Evolutionary conservation across 2,888 invertebrate species (phyloP).

Genomic region (Agrotis segetum): DNA sequence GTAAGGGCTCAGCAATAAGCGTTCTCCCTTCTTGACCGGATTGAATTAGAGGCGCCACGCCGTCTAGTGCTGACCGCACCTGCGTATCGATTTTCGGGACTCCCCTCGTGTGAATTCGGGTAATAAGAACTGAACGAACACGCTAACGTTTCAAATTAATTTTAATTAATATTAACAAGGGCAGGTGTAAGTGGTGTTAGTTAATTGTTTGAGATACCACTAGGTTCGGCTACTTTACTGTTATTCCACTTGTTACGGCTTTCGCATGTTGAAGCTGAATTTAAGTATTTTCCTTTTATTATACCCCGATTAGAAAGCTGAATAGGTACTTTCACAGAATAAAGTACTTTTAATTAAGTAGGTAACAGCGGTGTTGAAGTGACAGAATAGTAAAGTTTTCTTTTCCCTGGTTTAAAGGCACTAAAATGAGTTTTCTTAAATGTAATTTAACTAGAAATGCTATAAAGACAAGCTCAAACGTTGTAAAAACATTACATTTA

Average conservation of each 20-base stretch:
- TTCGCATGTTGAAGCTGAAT: constrained; percentile 23
- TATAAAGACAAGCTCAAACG: constrained; percentile 16
- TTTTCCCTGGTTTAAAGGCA: constrained; percentile 14
- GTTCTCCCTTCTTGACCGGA: constrained; percentile 81
- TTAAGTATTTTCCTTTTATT: constrained; percentile 23
- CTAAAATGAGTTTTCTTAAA: constrained; percentile 34
- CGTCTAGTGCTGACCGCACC: constrained; percentile 79
- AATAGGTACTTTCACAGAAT: constrained; percentile 21
- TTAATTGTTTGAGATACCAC: constrained; percentile 55
- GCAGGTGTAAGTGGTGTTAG: constrained; percentile 51
- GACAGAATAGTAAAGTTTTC: constrained; percentile 2
- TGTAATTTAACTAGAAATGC: constrained; percentile 27
- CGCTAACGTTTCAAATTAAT: constrained; percentile 60
- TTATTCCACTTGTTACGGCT: constrained; percentile 38
- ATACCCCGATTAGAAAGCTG: constrained; percentile 15
- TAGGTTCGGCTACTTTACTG: constrained; percentile 37
- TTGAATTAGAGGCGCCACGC: constrained; percentile 82
- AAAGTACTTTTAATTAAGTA: constrained; percentile 32
- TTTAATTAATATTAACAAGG: constrained; percentile 59
- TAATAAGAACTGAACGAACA: constrained; percentile 61
- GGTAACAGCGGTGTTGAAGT: constrained; percentile 14
- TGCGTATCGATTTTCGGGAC: constrained; percentile 64
- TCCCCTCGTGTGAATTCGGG: constrained; percentile 60
- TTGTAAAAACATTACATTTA: constrained; percentile 17
- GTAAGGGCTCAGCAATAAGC: constrained; percentile 78